Base-by-base conservation (phyloP, 2,888 invertebrate species). In the Ganaspis brasiliensis region DNA sequence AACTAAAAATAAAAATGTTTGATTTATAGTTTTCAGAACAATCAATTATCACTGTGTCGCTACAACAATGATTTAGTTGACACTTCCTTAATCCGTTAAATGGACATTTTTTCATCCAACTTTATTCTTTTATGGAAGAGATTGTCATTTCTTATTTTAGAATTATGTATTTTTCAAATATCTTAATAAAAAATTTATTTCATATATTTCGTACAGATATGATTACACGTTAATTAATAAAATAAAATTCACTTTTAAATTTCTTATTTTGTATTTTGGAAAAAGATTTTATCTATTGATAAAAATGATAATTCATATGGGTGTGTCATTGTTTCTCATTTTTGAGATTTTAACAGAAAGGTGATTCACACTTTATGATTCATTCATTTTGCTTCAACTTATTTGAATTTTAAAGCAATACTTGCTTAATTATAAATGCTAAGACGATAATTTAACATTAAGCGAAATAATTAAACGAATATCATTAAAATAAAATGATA, bases 81-180 rank as follows among this genome's bases (percentile, higher is more conserved):
- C 52, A 52, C 19, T 52, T 52, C 19, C 19, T 19, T 16, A 52
- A 52, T 52, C 52, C 16, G 52, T 52, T 52, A 19, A 52, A 49
- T 16, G 4, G 52, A 52, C 9, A 19, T 12, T 49, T 45, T 49
- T 49, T 49, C 16, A 16, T n/a, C 19, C 16, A 52, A 19, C 16
- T 52, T 19, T 52, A 16, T 52, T 9, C 16, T 16, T 16, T 52
- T 52, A 19, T 19, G 52, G 19, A 52, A 52, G 52, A 16, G 19
- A 16, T 52, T 52, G 52, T 52, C 19, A 52, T 52, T 19, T 52
- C 52, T 52, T 52, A 52, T 52, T 52, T 19, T 52, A 52, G 52
- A 52, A 52, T 52, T 19, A 52, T 9, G n/a, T 49, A 5, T 16
- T 49, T 16, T n/a, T 49, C 4, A 14, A 45, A 45, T 3, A 14